Evolutionary conservation across 2,113 vertebrate genomes (phyloP), one percentile per base, ranked within the genome.

Genomic region (Mastomys natalensis): DNA sequence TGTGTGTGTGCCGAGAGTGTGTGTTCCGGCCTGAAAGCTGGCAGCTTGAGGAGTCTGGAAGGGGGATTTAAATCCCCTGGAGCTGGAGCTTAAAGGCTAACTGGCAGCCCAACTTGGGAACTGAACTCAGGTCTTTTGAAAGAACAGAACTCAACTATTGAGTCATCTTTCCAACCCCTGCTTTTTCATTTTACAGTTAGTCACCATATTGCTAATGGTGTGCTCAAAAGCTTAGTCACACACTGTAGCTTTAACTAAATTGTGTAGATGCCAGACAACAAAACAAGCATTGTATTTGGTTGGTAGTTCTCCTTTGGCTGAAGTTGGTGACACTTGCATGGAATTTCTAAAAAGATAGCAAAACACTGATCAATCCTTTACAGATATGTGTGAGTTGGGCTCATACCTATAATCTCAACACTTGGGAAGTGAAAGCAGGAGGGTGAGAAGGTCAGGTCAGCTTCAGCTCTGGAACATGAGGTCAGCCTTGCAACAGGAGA

Each of bases 261-360:
- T 34, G n/a, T 51, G 45, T 29, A 26, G 82, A 55, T 31, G 12
- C 21, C 37, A 84, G 62, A 31, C 37, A 43, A 29, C 51, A 88
- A 40, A 73, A 24, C 17, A 45, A 53, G 11, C 26, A 37, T 7
- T 19, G 70, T 58, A 45, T 55, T 82, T 58, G 72, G 16, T 78
- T 51, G 72, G 77, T 4, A 11, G 64, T 89, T 74, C 82, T 82
- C 85, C n/a, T 94, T 73, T 51, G 40, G 77, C 48, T 12, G 8
- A 37, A 51, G 10, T 21, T 58, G 73, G 53, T 43, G 45, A 84
- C 99, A 99, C 99, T 99, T 98, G 98, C 99, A 53, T 99, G 99
- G 97, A 99, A 99, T 98, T 99, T 99, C 98, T 99, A 99, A 97
- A 99, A 99, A 90, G 95, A 99, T 99, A 98, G 98, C 85, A 99